Conservation (phyloP, 2,113 vertebrate genomes). For the Rostratula benghalensis region DNA sequence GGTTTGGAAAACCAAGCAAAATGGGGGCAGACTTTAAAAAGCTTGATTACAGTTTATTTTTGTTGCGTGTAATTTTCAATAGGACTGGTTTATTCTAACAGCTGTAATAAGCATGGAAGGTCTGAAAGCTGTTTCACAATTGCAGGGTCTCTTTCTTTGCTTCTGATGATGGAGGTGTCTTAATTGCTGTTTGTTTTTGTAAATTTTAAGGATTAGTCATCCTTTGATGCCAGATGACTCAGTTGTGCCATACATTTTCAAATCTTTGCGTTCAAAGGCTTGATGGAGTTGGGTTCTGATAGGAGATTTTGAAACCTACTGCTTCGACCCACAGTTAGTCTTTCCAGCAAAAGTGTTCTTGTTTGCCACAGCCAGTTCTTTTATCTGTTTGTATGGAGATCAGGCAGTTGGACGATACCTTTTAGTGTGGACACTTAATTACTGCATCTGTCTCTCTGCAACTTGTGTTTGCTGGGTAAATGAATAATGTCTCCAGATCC, state of each 20-base stretch:
- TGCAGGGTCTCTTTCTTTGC: conserved; percentile 43
- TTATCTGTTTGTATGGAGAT: conserved; percentile 32
- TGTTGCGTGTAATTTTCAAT: conserved; percentile 15
- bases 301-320: conserved; percentile 17
- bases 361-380: not conserved
- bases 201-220: conserved; percentile 59
- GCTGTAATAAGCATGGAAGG: conserved; percentile 26
- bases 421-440: not conserved
- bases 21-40: not conserved
- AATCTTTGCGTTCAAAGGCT: conserved; percentile 1
- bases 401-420: conserved; percentile 25
- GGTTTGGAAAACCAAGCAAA: not conserved
- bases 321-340: not conserved
- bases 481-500: conserved; percentile 24
- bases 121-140: conserved; percentile 46
- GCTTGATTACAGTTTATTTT: conserved; percentile 63
- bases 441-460: conserved; percentile 8
- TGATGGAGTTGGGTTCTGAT: conserved; percentile 1
- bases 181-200: conserved; percentile 67
- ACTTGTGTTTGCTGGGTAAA: conserved; percentile 47
- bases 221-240: conserved; percentile 65
- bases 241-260: conserved; percentile 26
- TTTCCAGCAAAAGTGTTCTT: conserved; percentile 34
- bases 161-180: conserved; percentile 47
- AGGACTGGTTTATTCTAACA: conserved; percentile 8